These are phyloP conservation scores for Takifugu rubripes DNA, from an alignment of 2,797 vertebrate genomes.

Conservation along the genomic window DNA sequence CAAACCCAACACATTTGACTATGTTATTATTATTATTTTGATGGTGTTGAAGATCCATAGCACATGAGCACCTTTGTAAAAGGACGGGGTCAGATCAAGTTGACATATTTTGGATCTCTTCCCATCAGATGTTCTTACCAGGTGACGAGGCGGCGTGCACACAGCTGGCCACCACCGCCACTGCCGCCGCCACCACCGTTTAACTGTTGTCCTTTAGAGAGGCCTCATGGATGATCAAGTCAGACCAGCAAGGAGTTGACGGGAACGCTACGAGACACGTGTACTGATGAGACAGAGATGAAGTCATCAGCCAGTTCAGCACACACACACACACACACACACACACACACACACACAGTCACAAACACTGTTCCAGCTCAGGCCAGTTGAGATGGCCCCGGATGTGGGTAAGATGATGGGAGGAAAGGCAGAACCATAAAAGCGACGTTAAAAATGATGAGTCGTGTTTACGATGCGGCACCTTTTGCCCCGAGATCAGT, in stretches of 20 bases:
- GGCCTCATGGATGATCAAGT: conserved; percentile 5
- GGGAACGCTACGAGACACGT: conserved; percentile 18
- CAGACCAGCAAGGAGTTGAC: conserved; percentile 1
- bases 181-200: neutral
- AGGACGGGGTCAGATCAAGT: neutral
- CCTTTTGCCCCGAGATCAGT: too few relatives aligned
- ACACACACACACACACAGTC: too few relatives aligned
- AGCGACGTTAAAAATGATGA: too few relatives aligned
- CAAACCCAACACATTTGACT: neutral
- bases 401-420: conserved; percentile 28
- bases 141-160: conserved; percentile 13
- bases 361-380: too few relatives aligned
- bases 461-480: too few relatives aligned
- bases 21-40: too few relatives aligned
- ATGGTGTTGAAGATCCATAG: conserved; percentile 2
- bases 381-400: conserved; percentile 16
- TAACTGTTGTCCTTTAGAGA: conserved; percentile 8
- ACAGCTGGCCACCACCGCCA: neutral
- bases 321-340: too few relatives aligned
- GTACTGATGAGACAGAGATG: conserved; percentile 52
- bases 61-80: conserved; percentile 1
- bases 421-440: neutral
- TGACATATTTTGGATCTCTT: conserved; percentile 4
- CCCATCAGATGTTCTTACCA: conserved; percentile 16
- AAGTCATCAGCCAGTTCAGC: conserved; percentile 42